Base-by-base conservation (phyloP, 2,797 vertebrate genomes). In the Xenopus petersii region DNA sequence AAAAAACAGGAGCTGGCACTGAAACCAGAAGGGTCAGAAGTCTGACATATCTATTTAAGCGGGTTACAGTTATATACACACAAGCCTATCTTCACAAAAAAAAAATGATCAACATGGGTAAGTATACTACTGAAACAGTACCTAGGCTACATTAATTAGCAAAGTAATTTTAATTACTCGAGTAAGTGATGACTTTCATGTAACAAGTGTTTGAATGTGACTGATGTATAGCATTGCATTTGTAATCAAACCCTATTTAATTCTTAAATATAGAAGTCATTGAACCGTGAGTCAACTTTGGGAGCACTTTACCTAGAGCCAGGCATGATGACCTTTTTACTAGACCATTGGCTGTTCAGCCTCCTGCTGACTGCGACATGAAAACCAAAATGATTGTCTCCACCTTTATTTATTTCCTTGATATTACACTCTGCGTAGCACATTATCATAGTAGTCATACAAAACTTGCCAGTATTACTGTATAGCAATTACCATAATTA, bases 401-500 rank as follows among this genome's bases (percentile, higher is more conserved):
- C 21, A 0, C 3, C 0, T 3, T 12, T 80, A 58, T 58, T 47
- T 56, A 70, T 0, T 0, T 21, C 1, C 67, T 75, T 70, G 10
- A 81, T 59, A 24, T 71, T 79, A 62, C 67, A 59, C 63, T 75
- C 48, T 65, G 2, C 13, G 63, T 63, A 81, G 55, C 17, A 75
- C 58, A 47, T 59, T 12, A 54, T 36, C 67, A 73, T 66, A 54
- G 75, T 42, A 21, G 24, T 75, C 69, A 80, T 62, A 65, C 70
- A 75, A 80, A 78, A 70, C 11, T 64, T 49, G 49, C 11, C 42
- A 4, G 0, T 80, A 73, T 82, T 81, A 81, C 61, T 36, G 33
- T 55, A 64, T 30, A 70, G 67, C 75, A 82, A 86, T 88, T 85
- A 84, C 71, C 47, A 81, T 86, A 85, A 87, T 84, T 62, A 81